Base-by-base conservation (phyloP, 1,140 invertebrate genomes). In the Drosophila pandora region DNA sequence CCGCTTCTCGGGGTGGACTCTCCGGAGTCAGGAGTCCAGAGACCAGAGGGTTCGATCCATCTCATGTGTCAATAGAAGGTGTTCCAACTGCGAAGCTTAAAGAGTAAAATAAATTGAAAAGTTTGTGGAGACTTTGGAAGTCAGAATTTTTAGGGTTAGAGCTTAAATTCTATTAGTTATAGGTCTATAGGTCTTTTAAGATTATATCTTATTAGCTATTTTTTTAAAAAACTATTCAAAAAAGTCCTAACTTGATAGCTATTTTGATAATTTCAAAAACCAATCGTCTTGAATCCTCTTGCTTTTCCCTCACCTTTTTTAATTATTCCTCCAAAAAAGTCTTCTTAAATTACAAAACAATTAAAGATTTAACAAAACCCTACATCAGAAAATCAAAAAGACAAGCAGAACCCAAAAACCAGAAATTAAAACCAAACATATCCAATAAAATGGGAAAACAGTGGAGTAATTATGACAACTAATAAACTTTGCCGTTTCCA, bases 391-490 rank as follows among this genome's bases (percentile, higher is more conserved):
- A 8, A 32, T 8, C 6, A 32, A 32, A 32, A 32, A 32, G 8
- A 3, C 37, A 41, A 41, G 3, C 5, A 41, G 5, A 13, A 41
- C 39, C 39, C 39, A 17, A 43, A 13, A 43, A 43, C 54, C 25
- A 57, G 34, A 22, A 47, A 49, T 37, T 25, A 17, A 53, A 53
- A 28, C 6, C 30, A 39, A 58, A 58, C 64, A 52, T 50, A 50
- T 41, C 10, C 1, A 39, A 32, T 22, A 8, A 21, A 17, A 21
- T 43, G 41, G 41, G 6, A 32, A 50, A 25, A 10, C 13, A 23
- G 9, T 22, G 13, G 30, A 59, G 30, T 50, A 23, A 50, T 8
- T 37, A 50, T 59, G 5, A 21, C 57, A 25, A 34, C 28, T 45
- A 43, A 50, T 67, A 50, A 52, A 50, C 34, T 63, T 32, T 67